Conservation (phyloP, 2,888 invertebrate genomes). For the Seladonia tumulorum region DNA sequence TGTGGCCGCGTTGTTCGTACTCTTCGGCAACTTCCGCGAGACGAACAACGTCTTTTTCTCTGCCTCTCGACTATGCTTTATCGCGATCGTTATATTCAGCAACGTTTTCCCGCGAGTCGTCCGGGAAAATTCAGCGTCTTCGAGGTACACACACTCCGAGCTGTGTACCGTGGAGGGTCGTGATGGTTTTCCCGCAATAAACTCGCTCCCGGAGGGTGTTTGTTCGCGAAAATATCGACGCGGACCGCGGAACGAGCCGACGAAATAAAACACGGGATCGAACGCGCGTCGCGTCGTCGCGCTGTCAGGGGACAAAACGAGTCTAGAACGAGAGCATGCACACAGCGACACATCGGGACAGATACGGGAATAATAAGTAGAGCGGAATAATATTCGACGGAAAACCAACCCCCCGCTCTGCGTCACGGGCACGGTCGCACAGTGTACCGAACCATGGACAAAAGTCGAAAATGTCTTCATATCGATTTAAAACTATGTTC, state of each 20-base stretch:
- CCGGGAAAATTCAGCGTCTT: neutral
- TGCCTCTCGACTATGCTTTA: neutral
- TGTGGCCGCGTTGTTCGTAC: neutral
- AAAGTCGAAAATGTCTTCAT: too few species aligned
- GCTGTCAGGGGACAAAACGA: neutral
- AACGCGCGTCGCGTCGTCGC: neutral
- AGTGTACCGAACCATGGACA: too few species aligned
- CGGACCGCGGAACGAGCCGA: neutral
- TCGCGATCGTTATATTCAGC: slow-evolving; percentile 3
- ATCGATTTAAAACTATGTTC: too few species aligned
- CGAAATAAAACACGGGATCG: neutral
- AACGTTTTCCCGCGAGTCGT: neutral
- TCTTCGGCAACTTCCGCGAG: neutral
- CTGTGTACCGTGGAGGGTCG: neutral
- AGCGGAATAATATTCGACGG: neutral
- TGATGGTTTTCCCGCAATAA: neutral
- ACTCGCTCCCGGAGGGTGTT: neutral
- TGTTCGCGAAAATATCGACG: neutral
- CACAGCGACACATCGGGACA: neutral
- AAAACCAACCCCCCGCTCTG: neutral
- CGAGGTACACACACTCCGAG: too few species aligned
- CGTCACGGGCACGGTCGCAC: too few species aligned
- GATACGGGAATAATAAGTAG: neutral
- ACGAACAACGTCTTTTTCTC: neutral
- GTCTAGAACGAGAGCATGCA: neutral